phyloP scores from a whole-genome alignment of 2,797 vertebrate genomes.

The Sebastes elongatus region DNA sequence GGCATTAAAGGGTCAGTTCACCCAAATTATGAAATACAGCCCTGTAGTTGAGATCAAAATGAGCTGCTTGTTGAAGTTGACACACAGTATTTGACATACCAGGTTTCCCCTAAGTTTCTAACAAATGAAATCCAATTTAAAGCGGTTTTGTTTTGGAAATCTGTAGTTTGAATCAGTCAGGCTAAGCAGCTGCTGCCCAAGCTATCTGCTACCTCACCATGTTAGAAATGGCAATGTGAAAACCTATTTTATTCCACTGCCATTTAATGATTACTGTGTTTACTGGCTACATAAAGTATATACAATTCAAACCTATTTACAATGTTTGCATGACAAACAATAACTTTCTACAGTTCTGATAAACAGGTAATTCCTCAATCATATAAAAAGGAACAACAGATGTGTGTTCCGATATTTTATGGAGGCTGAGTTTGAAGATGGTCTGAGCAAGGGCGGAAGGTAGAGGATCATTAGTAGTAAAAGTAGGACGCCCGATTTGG shows the following conservation, averaged over 20 bases:
- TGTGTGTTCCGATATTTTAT: constrained; percentile 5
- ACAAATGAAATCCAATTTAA: background rate
- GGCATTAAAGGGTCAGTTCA: constrained; percentile 16
- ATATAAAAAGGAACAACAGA: background rate
- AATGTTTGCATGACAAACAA: background rate
- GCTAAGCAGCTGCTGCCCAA: background rate
- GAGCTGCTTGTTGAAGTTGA: no score
- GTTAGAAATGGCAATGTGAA: background rate
- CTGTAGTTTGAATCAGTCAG: background rate
- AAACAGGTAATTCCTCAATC: background rate
- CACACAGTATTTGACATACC: background rate
- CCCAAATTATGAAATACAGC: background rate
- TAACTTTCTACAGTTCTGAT: background rate
- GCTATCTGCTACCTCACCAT: no score
- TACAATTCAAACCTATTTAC: background rate
- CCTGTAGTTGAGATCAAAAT: background rate
- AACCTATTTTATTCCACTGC: background rate
- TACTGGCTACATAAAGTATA: background rate
- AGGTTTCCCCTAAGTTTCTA: background rate
- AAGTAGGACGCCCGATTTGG: no score
- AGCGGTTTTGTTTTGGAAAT: background rate
- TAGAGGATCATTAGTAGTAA: no score
- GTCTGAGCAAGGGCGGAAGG: background rate
- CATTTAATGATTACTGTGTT: background rate
- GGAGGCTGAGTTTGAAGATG: background rate